Percentiles rank a stretch among this genome's conserved stretches.
These are phyloP conservation scores for Pangasius larnaudii DNA, from an alignment of 2,797 vertebrate genomes.

Conservation along the genomic window DNA sequence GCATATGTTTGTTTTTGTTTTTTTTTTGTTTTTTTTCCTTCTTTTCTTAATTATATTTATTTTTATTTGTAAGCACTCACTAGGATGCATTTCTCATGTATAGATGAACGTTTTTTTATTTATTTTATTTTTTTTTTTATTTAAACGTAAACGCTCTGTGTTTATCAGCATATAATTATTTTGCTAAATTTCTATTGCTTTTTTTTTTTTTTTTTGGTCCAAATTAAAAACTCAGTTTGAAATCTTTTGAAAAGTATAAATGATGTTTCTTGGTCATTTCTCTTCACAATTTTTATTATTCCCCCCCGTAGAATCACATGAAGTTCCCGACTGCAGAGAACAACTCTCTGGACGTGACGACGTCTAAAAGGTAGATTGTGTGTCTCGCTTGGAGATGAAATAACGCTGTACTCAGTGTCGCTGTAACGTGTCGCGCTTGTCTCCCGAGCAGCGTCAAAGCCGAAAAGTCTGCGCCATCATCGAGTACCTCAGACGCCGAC, in stretches of 20 bases:
- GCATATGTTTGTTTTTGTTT: not conserved
- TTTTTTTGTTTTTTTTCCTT: too few species aligned
- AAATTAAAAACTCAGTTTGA: not conserved
- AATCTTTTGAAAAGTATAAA: not conserved
- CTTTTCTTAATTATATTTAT: too few species aligned
- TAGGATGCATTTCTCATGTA: not conserved
- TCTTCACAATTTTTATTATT: not conserved
- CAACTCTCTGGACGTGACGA: conserved; percentile 82
- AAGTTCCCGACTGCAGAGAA: conserved; percentile 77
- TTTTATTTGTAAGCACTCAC: not conserved
- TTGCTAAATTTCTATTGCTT: not conserved
- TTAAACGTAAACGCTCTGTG: not conserved
- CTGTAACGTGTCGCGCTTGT: not conserved
- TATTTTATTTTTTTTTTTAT: not conserved
- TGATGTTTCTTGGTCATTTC: conserved; percentile 14
- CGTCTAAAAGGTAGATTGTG: conserved; percentile 84
- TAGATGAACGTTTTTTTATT: too few species aligned
- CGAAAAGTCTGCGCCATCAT: conserved; percentile 85
- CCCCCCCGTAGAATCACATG: conserved; percentile 77
- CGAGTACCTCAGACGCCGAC: conserved; percentile 91
- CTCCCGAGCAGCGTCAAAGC: conserved; percentile 71
- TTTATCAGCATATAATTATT: not conserved
- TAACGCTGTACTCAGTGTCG: not conserved
- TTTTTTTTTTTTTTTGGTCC: too few species aligned
- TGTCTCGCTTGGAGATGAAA: not conserved